phyloP scores from a whole-genome alignment of 35 echinoderm and acorn worm species.

The Heliocidaris tuberculata region DNA sequence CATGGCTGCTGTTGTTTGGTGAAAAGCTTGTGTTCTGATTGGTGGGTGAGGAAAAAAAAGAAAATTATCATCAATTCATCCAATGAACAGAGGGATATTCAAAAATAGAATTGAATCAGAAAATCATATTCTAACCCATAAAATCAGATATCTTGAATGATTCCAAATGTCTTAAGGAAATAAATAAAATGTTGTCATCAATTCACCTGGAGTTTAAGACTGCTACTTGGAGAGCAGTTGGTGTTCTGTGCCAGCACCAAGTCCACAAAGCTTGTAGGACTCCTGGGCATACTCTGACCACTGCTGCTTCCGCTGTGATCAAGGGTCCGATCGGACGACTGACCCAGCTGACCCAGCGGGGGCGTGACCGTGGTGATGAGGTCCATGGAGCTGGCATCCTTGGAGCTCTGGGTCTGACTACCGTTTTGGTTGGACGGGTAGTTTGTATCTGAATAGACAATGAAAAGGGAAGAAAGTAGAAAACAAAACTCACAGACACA shows the following conservation, averaged over 20 bases:
- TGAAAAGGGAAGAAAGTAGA: background rate
- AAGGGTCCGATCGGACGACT: background rate
- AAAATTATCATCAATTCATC: background rate
- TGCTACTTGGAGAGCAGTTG: constrained; percentile 24
- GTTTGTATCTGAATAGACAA: background rate
- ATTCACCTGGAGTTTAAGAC: constrained; percentile 26
- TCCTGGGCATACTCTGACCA: background rate
- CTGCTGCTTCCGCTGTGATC: constrained; percentile 33
- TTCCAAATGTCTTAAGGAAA: too few relatives aligned
- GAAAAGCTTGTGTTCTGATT: constrained; percentile 45
- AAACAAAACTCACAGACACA: background rate
- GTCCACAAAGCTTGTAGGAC: constrained; percentile 44
- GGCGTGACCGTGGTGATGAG: constrained; percentile 63
- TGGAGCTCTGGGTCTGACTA: constrained; percentile 50
- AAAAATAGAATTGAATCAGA: too few relatives aligned
- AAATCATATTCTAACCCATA: too few relatives aligned
- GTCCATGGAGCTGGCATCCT: constrained; percentile 59
- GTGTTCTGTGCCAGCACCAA: constrained; percentile 35
- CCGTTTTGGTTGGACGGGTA: background rate
- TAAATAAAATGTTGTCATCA: background rate
- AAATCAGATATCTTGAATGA: too few relatives aligned
- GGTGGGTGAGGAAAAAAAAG: background rate
- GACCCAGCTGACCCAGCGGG: constrained; percentile 49
- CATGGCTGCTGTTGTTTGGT: constrained; percentile 67
- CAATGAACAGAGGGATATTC: too few relatives aligned